phyloP scores from a whole-genome alignment of 2,797 vertebrate species.

The Crenichthys baileyi region DNA sequence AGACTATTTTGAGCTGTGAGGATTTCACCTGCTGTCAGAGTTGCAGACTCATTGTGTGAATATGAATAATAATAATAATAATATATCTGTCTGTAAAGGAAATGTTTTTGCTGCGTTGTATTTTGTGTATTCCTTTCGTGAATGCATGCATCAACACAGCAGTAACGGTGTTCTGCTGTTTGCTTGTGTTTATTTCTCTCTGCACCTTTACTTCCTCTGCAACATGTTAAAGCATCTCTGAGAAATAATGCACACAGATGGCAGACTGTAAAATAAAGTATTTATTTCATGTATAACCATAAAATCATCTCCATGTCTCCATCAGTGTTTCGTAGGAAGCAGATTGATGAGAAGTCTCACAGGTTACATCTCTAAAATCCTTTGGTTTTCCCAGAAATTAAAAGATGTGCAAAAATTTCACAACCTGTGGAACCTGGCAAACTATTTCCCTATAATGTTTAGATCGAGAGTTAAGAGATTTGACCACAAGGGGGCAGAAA shows the following conservation, averaged over 20 bases:
- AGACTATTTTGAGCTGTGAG: not conserved
- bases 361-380: not conserved
- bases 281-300: slow-evolving; percentile 18
- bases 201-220: slow-evolving; percentile 10
- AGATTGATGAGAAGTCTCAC: too few species aligned
- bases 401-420: not conserved
- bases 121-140: not conserved
- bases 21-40: slow-evolving; percentile 3
- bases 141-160: slow-evolving; percentile 2
- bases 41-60: slow-evolving; percentile 9
- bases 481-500: not conserved
- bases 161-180: not conserved
- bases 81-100: slow-evolving; percentile 9
- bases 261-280: slow-evolving; percentile 19
- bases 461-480: not conserved
- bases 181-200: slow-evolving; percentile 8
- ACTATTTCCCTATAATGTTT: too few species aligned
- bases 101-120: not conserved
- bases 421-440: not conserved
- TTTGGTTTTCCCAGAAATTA: not conserved
- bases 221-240: slow-evolving; percentile 4
- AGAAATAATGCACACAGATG: slow-evolving; percentile 16
- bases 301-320: not conserved
- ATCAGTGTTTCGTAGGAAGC: too few species aligned
- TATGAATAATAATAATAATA: slow-evolving; percentile 6